Evolutionary conservation across 2,888 invertebrate genomes (phyloP), one percentile per base, ranked within the genome.

Genomic region (Nymphalis urticae): DNA sequence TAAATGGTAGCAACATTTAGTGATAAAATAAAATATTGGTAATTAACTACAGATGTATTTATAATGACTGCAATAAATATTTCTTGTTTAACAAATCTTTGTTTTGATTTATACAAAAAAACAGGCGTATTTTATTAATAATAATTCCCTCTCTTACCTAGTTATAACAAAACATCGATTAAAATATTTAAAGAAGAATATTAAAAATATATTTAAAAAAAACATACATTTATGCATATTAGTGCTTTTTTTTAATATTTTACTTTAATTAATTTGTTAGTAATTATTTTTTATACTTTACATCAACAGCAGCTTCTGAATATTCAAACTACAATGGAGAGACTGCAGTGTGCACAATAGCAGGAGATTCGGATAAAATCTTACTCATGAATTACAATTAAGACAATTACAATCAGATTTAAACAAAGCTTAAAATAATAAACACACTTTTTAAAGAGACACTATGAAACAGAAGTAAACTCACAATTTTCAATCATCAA

Each of bases 31-130:
- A 19, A 21, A 7, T 21, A 51, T 51, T 21, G 4, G n/a, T 17
- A 48, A 27, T 58, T 36, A 58, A n/a, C 56, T 78, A 75, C 81
- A 75, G 61, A 86, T 85, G 84, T 64, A 62, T 21, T 53, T 80
- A 36, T 64, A 56, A 68, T 42, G 42, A 42, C 42, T 42, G 13
- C 42, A 42, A 42, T 42, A 42, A 42, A 42, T 42, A 42, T 42
- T 42, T 42, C 42, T 42, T 13, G 13, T 42, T 42, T 42, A 42
- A 42, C 13, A 42, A 42, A 42, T 13, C 4, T 13, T 4, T 42
- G 42, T 42, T 42, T 42, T 42, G 2, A 42, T 42, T 32, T 6
- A 42, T 42, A 42, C 4, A 21, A 21, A 42, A 42, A 13, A 42
- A 13, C 13, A 42, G 42, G 3, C 13, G 42, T 42, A 13, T 42